phyloP scores from a whole-genome alignment of 2,113 vertebrate genomes.

The Syngnathoides biaculeatus region DNA sequence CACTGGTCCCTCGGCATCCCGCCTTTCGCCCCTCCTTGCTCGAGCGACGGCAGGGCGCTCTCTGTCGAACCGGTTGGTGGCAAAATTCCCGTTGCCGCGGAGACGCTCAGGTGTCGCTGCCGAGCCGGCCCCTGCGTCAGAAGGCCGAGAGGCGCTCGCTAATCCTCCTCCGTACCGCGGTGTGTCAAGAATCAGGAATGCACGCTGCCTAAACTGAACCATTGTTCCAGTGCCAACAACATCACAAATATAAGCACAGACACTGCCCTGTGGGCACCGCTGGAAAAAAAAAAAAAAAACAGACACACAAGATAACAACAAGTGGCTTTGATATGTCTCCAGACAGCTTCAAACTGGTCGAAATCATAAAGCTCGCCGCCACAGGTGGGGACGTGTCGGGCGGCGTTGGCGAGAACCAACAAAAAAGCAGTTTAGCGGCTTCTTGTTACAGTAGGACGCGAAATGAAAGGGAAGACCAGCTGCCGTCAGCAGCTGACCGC shows the following conservation, averaged over 20 bases:
- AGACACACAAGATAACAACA: constrained; percentile 44
- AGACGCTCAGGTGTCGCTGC: constrained; percentile 73
- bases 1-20: constrained; percentile 13
- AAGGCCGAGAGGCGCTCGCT: constrained; percentile 65
- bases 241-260: constrained; percentile 56
- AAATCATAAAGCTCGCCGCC: constrained; percentile 36
- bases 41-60: constrained; percentile 51
- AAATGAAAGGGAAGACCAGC: constrained; percentile 46
- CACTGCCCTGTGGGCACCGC: constrained; percentile 48
- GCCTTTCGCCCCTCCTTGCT: constrained; percentile 45
- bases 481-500: constrained; percentile 55
- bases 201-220: constrained; percentile 57
- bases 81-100: constrained; percentile 68
- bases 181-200: constrained; percentile 69
- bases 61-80: constrained; percentile 82
- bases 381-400: constrained; percentile 22
- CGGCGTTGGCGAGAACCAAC: constrained; percentile 35
- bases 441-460: constrained; percentile 44
- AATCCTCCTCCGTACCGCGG: constrained; percentile 58
- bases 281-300: constrained; percentile 47
- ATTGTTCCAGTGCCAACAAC: constrained; percentile 67
- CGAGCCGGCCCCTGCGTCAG: constrained; percentile 37
- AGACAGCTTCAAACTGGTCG: constrained; percentile 48
- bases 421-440: constrained; percentile 26
- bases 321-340: constrained; percentile 55